Conservation (phyloP, 2,113 vertebrate species). For the Anoplopoma fimbria region DNA sequence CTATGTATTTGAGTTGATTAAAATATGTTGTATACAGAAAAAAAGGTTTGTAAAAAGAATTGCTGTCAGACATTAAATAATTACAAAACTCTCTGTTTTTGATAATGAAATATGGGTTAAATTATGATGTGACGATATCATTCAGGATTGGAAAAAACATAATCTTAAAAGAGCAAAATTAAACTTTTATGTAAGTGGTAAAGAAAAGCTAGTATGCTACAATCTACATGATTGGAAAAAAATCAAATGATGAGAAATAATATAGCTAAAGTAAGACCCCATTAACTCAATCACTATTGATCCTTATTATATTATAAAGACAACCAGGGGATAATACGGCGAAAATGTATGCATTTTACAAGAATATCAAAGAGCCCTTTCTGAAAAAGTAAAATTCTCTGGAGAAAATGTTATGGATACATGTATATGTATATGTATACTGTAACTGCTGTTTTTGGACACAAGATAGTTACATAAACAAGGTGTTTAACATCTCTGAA, state of each 20-base stretch:
- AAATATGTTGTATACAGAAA: neutral
- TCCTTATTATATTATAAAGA: neutral
- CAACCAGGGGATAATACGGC: neutral
- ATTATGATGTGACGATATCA: neutral
- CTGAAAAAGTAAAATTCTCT: neutral
- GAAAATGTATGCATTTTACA: neutral
- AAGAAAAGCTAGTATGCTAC: neutral
- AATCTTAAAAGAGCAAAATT: neutral
- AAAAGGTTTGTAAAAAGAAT: neutral
- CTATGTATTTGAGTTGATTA: neutral
- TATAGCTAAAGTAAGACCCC: neutral
- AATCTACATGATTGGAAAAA: neutral
- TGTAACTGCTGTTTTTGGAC: neutral
- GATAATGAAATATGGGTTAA: neutral
- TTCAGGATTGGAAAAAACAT: neutral
- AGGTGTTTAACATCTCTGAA: constrained; percentile 4
- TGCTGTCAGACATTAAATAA: neutral
- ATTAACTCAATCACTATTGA: neutral
- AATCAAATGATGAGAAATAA: neutral
- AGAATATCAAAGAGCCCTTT: neutral
- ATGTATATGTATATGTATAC: neutral
- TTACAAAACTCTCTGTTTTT: neutral
- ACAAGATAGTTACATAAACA: neutral
- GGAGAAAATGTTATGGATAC: neutral
- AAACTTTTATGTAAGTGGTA: neutral